Evolutionary conservation across 2,797 vertebrate genomes (phyloP).

Genomic region (Chelidonichthys spinosus): DNA sequence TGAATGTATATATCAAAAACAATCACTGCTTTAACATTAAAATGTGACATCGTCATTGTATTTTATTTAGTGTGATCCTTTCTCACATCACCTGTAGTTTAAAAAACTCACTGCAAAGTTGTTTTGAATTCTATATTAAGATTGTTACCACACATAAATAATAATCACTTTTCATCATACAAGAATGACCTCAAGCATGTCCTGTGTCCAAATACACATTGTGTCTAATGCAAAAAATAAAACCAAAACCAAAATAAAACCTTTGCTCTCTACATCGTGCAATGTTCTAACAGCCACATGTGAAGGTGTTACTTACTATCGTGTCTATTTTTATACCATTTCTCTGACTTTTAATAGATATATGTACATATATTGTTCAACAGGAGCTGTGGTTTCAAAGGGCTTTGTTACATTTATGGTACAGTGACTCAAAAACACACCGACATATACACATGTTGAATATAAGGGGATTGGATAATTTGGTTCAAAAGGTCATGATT

Average conservation of each 20-base stretch:
- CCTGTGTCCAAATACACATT: neutral
- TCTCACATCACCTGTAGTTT: neutral
- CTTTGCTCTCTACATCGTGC: neutral
- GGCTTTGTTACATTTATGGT: neutral
- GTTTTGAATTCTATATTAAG: neutral
- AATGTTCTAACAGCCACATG: neutral
- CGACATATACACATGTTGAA: neutral
- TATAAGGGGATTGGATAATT: conserved; percentile 31
- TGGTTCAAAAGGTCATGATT: conserved; percentile 26
- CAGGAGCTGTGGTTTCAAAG: conserved; percentile 6
- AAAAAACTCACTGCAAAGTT: neutral
- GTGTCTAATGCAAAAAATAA: neutral
- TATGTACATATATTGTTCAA: neutral
- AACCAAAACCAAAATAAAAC: neutral
- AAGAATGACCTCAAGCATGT: neutral
- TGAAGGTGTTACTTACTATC: neutral
- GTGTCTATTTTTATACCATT: neutral
- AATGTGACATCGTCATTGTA: conserved; percentile 2
- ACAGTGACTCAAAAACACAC: conserved; percentile 7
- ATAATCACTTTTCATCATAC: neutral
- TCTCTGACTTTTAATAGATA: neutral
- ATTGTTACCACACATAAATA: neutral
- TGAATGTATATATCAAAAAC: neutral
- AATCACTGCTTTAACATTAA: neutral
- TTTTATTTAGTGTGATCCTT: neutral